Conservation (phyloP, 2,888 invertebrate genomes). For the Protonemura montana region DNA sequence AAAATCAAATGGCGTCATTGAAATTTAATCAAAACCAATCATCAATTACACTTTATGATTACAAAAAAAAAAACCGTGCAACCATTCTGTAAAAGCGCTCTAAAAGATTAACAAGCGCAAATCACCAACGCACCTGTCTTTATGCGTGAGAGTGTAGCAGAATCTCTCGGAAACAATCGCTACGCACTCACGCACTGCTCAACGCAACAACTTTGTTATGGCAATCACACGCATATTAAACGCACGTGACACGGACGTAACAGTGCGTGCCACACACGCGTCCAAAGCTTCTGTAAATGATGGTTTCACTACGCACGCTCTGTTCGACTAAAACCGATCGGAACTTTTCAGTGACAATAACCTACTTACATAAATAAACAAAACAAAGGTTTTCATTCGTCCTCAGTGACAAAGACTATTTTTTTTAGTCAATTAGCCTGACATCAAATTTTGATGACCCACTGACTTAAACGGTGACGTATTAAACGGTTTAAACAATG, state of each 20-base stretch:
- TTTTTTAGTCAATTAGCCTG: neutral
- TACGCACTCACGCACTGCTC: too few relatives aligned
- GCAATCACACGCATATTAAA: neutral
- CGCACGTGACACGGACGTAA: neutral
- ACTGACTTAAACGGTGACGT: neutral
- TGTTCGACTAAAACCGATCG: too few relatives aligned
- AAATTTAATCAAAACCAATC: too few relatives aligned
- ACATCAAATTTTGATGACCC: neutral
- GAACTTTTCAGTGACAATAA: neutral
- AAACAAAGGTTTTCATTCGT: neutral
- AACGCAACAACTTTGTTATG: too few relatives aligned
- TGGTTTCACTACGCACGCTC: neutral
- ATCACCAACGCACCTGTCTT: too few relatives aligned
- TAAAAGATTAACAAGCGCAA: too few relatives aligned
- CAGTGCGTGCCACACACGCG: neutral
- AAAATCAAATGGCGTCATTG: too few relatives aligned
- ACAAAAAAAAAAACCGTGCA: too few relatives aligned
- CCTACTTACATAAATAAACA: neutral
- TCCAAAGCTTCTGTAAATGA: neutral
- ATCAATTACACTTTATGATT: too few relatives aligned
- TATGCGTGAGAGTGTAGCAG: too few relatives aligned
- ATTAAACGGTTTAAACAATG: neutral
- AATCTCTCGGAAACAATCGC: too few relatives aligned
- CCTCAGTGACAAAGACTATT: neutral
- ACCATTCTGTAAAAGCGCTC: too few relatives aligned